phyloP scores from a whole-genome alignment of 1,140 invertebrate genomes.

The Trachelipus rathkii region DNA sequence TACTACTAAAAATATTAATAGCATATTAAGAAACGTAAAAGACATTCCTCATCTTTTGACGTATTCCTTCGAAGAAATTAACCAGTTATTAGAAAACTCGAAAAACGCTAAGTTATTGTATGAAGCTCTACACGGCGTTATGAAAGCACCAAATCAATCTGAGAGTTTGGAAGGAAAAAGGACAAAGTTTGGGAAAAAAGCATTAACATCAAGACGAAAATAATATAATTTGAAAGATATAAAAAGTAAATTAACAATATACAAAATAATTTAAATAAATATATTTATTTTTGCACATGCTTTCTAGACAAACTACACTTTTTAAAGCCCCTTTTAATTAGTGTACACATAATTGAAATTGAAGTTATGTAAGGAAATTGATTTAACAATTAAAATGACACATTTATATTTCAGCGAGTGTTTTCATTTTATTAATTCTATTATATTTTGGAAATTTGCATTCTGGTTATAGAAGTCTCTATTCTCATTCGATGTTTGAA shows the following conservation, averaged over 20 bases:
- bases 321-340: background rate
- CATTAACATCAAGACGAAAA: background rate
- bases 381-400: no score
- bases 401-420: no score
- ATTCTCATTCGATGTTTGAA: background rate
- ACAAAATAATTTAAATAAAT: background rate
- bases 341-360: no score
- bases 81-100: constrained; percentile 61
- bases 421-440: no score
- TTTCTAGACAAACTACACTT: no score
- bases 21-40: constrained; percentile 71
- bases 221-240: background rate
- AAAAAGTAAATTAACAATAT: background rate
- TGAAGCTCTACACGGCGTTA: constrained; percentile 50
- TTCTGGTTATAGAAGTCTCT: constrained; percentile 2
- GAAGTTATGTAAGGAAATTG: no score
- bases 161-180: background rate
- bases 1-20: constrained; percentile 76
- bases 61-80: constrained; percentile 59
- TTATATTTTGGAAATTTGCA: background rate
- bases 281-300: background rate
- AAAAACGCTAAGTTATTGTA: constrained; percentile 51
- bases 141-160: constrained; percentile 31
- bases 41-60: constrained; percentile 59
- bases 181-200: background rate